Evolutionary conservation across 1,140 invertebrate species (phyloP), one percentile per base, ranked within the genome.

Genomic region (Lithobius niger): DNA sequence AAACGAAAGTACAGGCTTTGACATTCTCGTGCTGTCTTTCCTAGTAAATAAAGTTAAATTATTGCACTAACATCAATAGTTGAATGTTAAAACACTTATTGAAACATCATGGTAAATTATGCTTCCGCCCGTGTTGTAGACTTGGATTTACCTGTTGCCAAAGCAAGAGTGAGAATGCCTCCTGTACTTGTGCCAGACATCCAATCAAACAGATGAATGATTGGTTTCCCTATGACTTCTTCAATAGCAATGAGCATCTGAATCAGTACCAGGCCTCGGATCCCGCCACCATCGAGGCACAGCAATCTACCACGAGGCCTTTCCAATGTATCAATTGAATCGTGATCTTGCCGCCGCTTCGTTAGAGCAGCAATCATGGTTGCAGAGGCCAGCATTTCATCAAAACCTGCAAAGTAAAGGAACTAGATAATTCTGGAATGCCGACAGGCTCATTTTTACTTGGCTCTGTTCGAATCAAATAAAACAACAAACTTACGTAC

Each of bases 121-220:
- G 6, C n/a, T 4, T 6, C n/a, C 6, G 18, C 4, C 10, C 16
- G 4, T 18, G 19, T 6, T 10, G 4, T 6, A 6, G n/a, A n/a
- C n/a, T n/a, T n/a, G n/a, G n/a, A n/a, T 13, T 63, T 62, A 71
- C 76, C 76, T 50, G 63, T 65, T 22, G 74, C 70, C 25, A 82
- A 61, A 19, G 80, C 88, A 0, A 95, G 69, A 0, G 92, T 89
- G 24, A 99, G 69, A 43, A 99, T 93, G 0, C 90, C 94, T 1
- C 95, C 95, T 1, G 95, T 98, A 55, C 91, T 96, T 1, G 96
- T 99, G 2, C 96, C 96, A 3, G 88, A 86, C 21, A 98, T 79
- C 93, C 94, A 98, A 69, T 99, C 94, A 70, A 99, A 99, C 64
- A 83, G 83, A 3, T 86, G 71, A 26, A 82, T 74, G 25, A 96